Base-by-base conservation (phyloP, 2,797 vertebrate genomes). In the Phrynocephalus guinanensis region DNA sequence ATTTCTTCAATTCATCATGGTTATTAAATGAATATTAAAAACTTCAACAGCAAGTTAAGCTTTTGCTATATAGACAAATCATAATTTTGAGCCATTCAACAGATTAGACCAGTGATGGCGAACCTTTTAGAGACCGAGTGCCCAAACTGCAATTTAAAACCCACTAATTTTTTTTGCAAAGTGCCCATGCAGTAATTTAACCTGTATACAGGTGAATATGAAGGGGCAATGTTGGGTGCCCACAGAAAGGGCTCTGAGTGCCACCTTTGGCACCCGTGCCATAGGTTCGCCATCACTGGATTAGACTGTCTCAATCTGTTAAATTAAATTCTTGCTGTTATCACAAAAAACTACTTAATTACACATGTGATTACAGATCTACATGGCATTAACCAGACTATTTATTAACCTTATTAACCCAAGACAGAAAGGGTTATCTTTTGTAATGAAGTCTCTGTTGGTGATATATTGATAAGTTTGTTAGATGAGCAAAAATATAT, bases 341-440 rank as follows among this genome's bases (percentile, higher is more conserved):
- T 44, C 38, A 44, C 38, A 44, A 44, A 44, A 44, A 44, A 44
- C 38, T 44, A 44, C 38, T 44, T 44, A 44, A 44, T 44, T 44
- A 88, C 16, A 73, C 79, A 76, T 2, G 0, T 0, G 50, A 86
- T 88, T 80, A 80, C 85, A 86, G 70, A 90, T 88, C 88, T 92
- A 15, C 92, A 79, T 79, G 66, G 87, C 85, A n/a, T 79, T 56
- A 83, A 24, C 50, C 79, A 6, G 44, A 52, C 18, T 11, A 1
- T 63, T 63, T 63, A 5, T 44, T 44, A 44, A 44, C 38, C 38
- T 44, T 44, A 44, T 5, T 44, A 44, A 33, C 66, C 52, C 22
- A 83, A 48, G 28, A 80, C 67, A 3, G 0, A 2, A n/a, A 15
- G 24, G 79, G 11, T 33, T 7, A 3, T 71, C 0, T 11, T 0